These are phyloP conservation scores for Heterohyrax brucei DNA, from an alignment of 2,797 vertebrate genomes.

Conservation along the genomic window DNA sequence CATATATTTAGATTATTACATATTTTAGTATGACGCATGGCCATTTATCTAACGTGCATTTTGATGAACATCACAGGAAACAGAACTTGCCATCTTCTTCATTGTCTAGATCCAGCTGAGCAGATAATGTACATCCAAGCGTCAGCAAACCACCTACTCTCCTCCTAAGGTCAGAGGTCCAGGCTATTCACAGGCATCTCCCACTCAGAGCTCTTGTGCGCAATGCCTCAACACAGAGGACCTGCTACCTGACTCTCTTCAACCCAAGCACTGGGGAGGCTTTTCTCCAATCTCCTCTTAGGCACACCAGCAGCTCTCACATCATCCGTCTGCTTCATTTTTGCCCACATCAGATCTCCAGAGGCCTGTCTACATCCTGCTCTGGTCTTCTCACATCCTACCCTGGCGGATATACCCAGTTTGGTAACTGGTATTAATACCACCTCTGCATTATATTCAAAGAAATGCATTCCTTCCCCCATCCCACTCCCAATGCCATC, in stretches of 20 bases:
- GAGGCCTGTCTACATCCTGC: neutral
- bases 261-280: neutral
- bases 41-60: neutral
- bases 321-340: neutral
- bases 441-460: neutral
- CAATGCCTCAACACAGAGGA: neutral
- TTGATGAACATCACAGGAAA: neutral
- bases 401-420: slow-evolving; percentile 2
- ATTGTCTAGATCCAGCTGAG: neutral
- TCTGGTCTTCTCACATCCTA: slow-evolving; percentile 23
- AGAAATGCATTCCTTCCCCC: neutral
- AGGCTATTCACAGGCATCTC: neutral
- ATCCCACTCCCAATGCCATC: neutral
- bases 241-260: neutral
- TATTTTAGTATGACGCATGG: neutral
- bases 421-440: slow-evolving; percentile 24
- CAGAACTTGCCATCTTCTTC: neutral
- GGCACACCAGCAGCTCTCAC: neutral
- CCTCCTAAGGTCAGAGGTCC: neutral
- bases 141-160: neutral
- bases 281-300: neutral
- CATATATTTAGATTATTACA: neutral
- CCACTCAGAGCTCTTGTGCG: neutral
- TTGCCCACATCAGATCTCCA: slow-evolving; percentile 43
- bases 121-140: neutral